Base-by-base conservation (phyloP, 1,140 invertebrate genomes). In the Drosophila burlai region DNA sequence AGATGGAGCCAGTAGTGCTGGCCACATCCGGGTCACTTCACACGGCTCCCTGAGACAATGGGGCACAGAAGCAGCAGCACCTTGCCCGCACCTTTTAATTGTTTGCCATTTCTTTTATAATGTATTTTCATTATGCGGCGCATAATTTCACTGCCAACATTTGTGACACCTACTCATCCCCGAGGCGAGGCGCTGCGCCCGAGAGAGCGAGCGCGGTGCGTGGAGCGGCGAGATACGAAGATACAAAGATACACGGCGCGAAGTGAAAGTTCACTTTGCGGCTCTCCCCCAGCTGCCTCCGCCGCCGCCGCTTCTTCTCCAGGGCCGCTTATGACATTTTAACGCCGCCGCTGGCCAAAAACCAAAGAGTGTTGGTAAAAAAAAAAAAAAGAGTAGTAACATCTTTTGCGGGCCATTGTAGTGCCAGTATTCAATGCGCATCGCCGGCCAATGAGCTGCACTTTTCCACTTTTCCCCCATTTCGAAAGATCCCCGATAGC, bases 91-190 rank as follows among this genome's bases (percentile, higher is more conserved):
- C 36, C 57, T 68, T 76, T 80, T 83, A 83, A 83, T 80, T 83
- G 76, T 83, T 83, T 83, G 81, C 69, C 61, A 83, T 83, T 83
- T 75, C 81, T 69, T 77, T 71, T 72, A 84, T 80, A 77, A 84
- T 84, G 77, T 73, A 80, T 84, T 80, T 83, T 67, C 78, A 84
- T 81, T 72, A 81, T 65, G 57, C 38, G 45, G n/a, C 59, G 63
- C 63, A 77, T 81, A 85, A 85, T 84, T 84, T 84, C 75, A 78
- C 82, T 76, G 81, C 81, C 81, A 80, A 64, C 81, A 77, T 81
- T 83, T 77, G 59, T 77, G 78, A 84, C 82, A 85, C 82, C 81
- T 81, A 84, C 82, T 77, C 78, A 78, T 78, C 82, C 73, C 47
- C 57, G 26, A 13, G 6, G 34, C 7, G 34, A 31, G 29, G 29